Evolutionary conservation across 92 coral and sea anemone genomes (phyloP), one percentile per base, ranked within the genome.

Genomic region (Galaxea fascicularis): DNA sequence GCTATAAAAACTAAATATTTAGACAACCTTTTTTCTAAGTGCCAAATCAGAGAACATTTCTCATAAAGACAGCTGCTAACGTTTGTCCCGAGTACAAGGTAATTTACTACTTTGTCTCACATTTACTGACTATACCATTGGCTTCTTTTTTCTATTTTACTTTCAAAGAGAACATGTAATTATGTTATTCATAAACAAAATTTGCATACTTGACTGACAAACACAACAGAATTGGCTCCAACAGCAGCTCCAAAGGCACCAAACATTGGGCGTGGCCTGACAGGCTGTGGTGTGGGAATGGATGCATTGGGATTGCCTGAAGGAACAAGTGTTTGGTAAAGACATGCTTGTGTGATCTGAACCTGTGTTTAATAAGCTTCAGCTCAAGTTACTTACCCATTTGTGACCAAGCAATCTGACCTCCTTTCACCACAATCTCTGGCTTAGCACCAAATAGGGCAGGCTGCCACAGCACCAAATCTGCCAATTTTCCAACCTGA

Each of bases 211-310:
- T 88, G 89, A 76, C 94, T 91, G n/a, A 91, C 89, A 67, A 91
- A 91, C 25, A 91, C 80, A 54, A 91, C 78, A 21, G 94, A 91
- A 79, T 91, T 91, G 1, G 78, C 51, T 31, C 94, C 94, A 66
- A 91, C 86, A 52, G 94, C 82, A 83, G 62, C 84, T 18, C 94
- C 94, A 74, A 91, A 91, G 25, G 94, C 94, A 9, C 94, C 94
- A 76, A 91, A 91, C 94, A 91, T 91, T 12, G 94, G 94, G 22
- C 94, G 86, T 47, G 83, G 92, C 65, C 80, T 88, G 56, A 91
- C 94, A 14, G 94, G 94, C 58, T 91, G 89, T 0, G 94, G 94
- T 13, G 94, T 91, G 24, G 94, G 91, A 56, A 91, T 91, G n/a
- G 94, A 91, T 17, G 94, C 92, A 46, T 91, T 91, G 24, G 94